Evolutionary conservation across 2,113 vertebrate species (phyloP), one percentile per base, ranked within the genome.

Genomic region (Piprites chloris): DNA sequence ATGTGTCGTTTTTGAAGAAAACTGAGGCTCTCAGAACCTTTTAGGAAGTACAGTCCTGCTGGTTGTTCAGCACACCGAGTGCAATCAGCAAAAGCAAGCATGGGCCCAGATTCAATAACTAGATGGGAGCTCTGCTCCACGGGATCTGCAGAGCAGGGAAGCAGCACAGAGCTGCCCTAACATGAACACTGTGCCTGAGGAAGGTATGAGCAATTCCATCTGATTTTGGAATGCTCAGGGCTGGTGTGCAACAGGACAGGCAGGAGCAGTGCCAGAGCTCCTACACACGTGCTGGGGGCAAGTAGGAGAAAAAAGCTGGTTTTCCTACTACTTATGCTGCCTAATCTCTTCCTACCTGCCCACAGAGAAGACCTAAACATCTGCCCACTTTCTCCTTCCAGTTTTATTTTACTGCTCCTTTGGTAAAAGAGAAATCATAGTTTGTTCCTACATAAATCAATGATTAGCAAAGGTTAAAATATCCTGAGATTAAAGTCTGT

Each of bases 121-220:
- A 52, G 39, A 47, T 61, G n/a, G 24, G 39, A 77, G 26, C 14
- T 26, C 14, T 42, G 27, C 42, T 52, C n/a, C 32, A 3, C 2
- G 0, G 80, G 7, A 55, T 35, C 61, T 32, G 66, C 50, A 24
- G 76, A 72, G 55, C 66, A 28, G 15, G 0, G 0, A 30, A 47
- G 44, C 3, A 49, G 20, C 35, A 19, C 32, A 15, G 46, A 66
- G 42, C 37, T 41, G 32, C 22, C 42, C 68, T 41, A 66, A 56
- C 3, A 0, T 2, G 16, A 85, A 18, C 32, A 23, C 27, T 9
- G 19, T 6, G 9, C 4, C 6, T 5, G 5, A 52, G 33, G 16
- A 33, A 65, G n/a, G 44, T 49, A 41, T 10, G 33, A n/a, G 20
- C 17, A 5, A 5, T 50, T 50, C 49, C 49, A 50, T 11, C 39